Evolutionary conservation across 1,140 invertebrate species (phyloP), one percentile per base, ranked within the genome.

Genomic region (Meloidogyne chitwoodi): DNA sequence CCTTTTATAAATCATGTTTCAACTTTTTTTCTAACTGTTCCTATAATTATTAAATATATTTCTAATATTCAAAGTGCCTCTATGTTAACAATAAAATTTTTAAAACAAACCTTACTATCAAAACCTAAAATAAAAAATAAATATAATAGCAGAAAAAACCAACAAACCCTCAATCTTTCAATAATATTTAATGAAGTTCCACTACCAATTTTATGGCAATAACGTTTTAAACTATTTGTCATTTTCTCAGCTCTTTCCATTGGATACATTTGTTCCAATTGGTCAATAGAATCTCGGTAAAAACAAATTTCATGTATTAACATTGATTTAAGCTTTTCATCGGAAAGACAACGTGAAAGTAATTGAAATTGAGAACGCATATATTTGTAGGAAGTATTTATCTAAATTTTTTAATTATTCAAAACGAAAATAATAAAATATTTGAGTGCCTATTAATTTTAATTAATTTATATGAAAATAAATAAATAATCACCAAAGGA

Each of bases 381-480:
- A 89, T 96, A 98, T 88, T 96, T 94, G 89, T 98, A 99, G 0
- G 94, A 94, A 87, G 94, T 96, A 87, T 98, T 98, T 0, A 97
- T 91, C 90, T 91, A 80, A 75, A 77, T n/a, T n/a, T n/a, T n/a
- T n/a, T n/a, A n/a, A n/a, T n/a, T n/a, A n/a, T n/a, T n/a, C n/a
- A n/a, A n/a, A n/a, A n/a, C n/a, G n/a, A n/a, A n/a, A n/a, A n/a
- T n/a, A n/a, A n/a, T n/a, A n/a, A n/a, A n/a, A n/a, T n/a, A n/a
- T n/a, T n/a, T n/a, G n/a, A n/a, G n/a, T n/a, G n/a, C n/a, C n/a
- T n/a, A n/a, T n/a, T n/a, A n/a, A n/a, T n/a, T n/a, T n/a, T n/a
- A n/a, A n/a, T n/a, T n/a, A n/a, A 63, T 22, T 27, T 22, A 26
- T 88, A 82, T 80, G 74, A 79, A 29, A 34, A 22, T 41, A 66